Evolutionary conservation across 2,113 vertebrate genomes (phyloP).

Genomic region (Engraulis encrasicolus): DNA sequence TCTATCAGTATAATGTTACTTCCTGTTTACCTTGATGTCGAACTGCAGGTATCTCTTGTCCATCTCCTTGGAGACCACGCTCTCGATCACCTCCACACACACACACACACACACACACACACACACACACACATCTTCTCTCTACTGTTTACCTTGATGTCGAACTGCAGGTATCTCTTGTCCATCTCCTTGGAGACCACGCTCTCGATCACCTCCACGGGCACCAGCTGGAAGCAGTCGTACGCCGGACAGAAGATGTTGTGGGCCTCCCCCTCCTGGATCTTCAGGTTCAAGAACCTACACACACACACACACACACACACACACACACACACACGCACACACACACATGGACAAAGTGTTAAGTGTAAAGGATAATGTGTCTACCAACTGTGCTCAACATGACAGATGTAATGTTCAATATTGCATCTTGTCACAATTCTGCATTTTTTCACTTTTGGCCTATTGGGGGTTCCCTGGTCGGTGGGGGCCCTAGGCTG

Average conservation of each 20-base stretch:
- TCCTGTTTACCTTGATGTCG: constrained; percentile 93
- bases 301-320: constrained; percentile 11
- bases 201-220: constrained; percentile 98
- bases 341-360: too few species aligned
- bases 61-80: constrained; percentile 98
- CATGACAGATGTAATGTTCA: too few species aligned
- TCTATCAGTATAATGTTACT: too few species aligned
- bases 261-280: constrained; percentile 98
- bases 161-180: constrained; percentile 95
- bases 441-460: too few species aligned
- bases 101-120: too few species aligned
- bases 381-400: too few species aligned
- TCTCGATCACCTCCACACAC: constrained; percentile 98
- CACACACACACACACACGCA: too few species aligned
- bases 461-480: too few species aligned
- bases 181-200: constrained; percentile 99
- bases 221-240: constrained; percentile 97
- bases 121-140: too few species aligned
- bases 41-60: constrained; percentile 96
- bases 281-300: constrained; percentile 98
- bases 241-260: constrained; percentile 98
- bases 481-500: too few species aligned
- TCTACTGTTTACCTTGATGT: constrained; percentile 87
- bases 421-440: too few species aligned
- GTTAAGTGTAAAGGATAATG: too few species aligned